Evolutionary conservation across 2,888 invertebrate genomes (phyloP).

Genomic region (Rhimphoctona megacephalus): DNA sequence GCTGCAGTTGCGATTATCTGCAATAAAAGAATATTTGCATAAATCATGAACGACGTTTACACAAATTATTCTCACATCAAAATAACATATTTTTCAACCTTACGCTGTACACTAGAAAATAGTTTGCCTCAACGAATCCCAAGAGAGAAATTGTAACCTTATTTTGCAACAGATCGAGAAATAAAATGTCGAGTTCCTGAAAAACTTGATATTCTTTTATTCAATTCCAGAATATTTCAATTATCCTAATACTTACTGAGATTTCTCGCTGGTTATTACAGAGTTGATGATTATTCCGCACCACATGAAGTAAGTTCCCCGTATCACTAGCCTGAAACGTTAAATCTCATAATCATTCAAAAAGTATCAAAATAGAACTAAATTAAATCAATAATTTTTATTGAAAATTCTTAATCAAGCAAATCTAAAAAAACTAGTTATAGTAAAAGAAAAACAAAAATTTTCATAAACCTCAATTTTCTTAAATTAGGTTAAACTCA

Average conservation of each 20-base stretch:
- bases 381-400: too few relatives aligned
- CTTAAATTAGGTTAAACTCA: too few relatives aligned
- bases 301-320: conserved; percentile 25
- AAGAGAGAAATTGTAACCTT: conserved; percentile 18
- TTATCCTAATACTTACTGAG: conserved; percentile 7
- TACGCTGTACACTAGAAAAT: conserved; percentile 36
- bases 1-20: conserved; percentile 32
- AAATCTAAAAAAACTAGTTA: too few relatives aligned
- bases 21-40: neutral
- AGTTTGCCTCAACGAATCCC: conserved; percentile 40
- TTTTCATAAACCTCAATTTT: too few relatives aligned
- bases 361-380: too few relatives aligned
- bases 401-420: too few relatives aligned
- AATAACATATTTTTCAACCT: neutral
- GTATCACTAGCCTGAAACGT: conserved; percentile 59
- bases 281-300: conserved; percentile 17
- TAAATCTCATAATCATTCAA: too few relatives aligned
- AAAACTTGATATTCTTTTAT: neutral
- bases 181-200: conserved; percentile 32
- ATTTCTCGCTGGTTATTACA: neutral
- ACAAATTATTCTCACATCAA: too few relatives aligned
- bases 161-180: conserved; percentile 48
- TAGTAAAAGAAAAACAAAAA: too few relatives aligned
- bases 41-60: neutral
- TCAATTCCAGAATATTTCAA: neutral